Evolutionary conservation across 2,888 invertebrate genomes (phyloP).

Genomic region (Drosophila pseudotalamancana): DNA sequence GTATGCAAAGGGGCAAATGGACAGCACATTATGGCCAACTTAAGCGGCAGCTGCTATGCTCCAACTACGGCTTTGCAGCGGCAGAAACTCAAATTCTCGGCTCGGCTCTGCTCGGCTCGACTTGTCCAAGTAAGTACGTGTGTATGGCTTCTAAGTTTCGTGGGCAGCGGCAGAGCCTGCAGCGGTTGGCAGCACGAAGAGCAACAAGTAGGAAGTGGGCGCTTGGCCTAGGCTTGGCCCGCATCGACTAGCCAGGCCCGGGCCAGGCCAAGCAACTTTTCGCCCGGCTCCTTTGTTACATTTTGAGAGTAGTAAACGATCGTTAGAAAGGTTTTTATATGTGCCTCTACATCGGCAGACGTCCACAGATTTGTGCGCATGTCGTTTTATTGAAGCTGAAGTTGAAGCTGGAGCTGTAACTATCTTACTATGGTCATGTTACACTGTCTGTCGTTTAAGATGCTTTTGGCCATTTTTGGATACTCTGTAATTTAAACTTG

Average conservation of each 20-base stretch:
- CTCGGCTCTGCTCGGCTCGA: conserved; percentile 52
- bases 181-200: conserved; percentile 23
- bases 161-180: conserved; percentile 36
- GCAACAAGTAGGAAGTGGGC: conserved; percentile 78
- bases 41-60: conserved; percentile 45
- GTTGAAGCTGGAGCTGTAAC: conserved; percentile 44
- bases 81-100: conserved; percentile 65
- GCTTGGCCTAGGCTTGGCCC: conserved; percentile 68
- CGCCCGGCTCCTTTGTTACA: conserved; percentile 75
- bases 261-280: conserved; percentile 56
- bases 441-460: conserved; percentile 72
- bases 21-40: conserved; percentile 48
- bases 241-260: conserved; percentile 47
- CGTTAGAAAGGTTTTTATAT: conserved; percentile 79
- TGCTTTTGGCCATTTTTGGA: conserved; percentile 61
- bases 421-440: conserved; percentile 71
- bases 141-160: conserved; percentile 43
- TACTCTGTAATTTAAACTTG: conserved; percentile 1
- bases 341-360: conserved; percentile 46
- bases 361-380: conserved; percentile 73
- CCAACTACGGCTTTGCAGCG: conserved; percentile 43
- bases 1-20: conserved; percentile 74
- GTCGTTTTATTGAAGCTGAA: conserved; percentile 68
- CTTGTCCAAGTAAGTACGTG: conserved; percentile 33
- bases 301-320: conserved; percentile 79